Evolutionary conservation across 2,113 vertebrate genomes (phyloP).

Genomic region (Cyphomyrus plagiostoma): DNA sequence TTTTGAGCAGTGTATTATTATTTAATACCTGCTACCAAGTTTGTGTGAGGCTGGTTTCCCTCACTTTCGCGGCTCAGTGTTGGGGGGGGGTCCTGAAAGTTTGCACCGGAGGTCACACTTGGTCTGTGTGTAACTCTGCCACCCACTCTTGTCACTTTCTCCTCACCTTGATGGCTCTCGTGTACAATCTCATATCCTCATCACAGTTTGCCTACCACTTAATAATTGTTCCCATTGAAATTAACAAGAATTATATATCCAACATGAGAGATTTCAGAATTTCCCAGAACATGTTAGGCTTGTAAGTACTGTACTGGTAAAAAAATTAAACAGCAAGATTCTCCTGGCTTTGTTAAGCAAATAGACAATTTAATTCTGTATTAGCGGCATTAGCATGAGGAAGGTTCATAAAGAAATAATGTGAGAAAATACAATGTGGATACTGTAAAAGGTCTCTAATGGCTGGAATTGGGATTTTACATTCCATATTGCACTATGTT

Average conservation of each 20-base stretch:
- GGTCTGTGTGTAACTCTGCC: neutral
- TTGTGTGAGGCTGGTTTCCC: neutral
- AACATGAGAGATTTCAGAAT: neutral
- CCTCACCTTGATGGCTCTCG: neutral
- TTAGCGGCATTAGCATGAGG: neutral
- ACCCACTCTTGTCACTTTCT: neutral
- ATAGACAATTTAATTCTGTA: neutral
- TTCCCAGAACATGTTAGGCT: neutral
- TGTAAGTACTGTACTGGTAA: neutral
- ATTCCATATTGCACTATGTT: neutral
- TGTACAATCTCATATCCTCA: neutral
- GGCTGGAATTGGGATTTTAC: neutral
- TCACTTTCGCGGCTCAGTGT: neutral
- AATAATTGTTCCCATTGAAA: neutral
- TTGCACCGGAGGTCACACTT: neutral
- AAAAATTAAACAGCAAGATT: neutral
- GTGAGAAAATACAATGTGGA: neutral
- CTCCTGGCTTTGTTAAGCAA: neutral
- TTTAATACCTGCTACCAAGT: neutral
- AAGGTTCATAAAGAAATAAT: neutral
- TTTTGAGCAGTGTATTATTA: no score
- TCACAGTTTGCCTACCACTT: neutral
- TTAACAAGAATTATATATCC: neutral
- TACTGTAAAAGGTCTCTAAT: neutral
- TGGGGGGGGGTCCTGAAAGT: neutral